Evolutionary conservation across 2,888 invertebrate genomes (phyloP), one percentile per base, ranked within the genome.

Genomic region (Heliconius sara): DNA sequence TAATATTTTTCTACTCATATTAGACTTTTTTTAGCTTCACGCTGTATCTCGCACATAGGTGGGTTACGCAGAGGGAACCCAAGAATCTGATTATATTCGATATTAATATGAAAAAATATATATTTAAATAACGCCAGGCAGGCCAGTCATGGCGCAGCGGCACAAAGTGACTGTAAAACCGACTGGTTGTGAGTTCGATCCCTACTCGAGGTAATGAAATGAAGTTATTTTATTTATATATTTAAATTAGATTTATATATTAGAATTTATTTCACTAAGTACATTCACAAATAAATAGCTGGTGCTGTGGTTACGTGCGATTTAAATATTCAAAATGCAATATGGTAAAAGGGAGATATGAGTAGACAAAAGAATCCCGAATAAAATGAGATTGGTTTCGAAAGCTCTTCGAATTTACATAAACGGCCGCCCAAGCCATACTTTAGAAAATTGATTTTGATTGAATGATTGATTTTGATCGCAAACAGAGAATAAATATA

Each of bases 341-440:
- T 12, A 70, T 39, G 16, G 43, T n/a, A 27, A 70, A 25, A 43
- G 25, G 16, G 6, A 25, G 7, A 22, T 39, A 13, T 39, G 12
- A n/a, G 34, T n/a, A 39, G 39, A n/a, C 3, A 67, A 4, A 34
- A 67, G 34, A 30, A 22, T 22, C 9, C 22, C 13, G 0, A 68
- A 68, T 68, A 68, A 68, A 68, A 68, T n/a, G 4, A 39, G 13
- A 68, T 39, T 68, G n/a, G 39, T 6, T 68, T 34, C 22, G 13
- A 13, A 68, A 39, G 39, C 39, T 68, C 68, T 68, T 43, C 39
- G n/a, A 68, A 39, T 68, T 68, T 39, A 68, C 39, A 39, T 34
- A 12, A 68, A 68, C 34, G 67, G 12, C 67, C 22, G 34, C n/a
- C 3, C 34, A 67, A 67, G 5, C 34, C 2, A 13, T 19, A 9